These are phyloP conservation scores for Melierax canorus DNA, from an alignment of 2,113 vertebrate species.

Conservation along the genomic window DNA sequence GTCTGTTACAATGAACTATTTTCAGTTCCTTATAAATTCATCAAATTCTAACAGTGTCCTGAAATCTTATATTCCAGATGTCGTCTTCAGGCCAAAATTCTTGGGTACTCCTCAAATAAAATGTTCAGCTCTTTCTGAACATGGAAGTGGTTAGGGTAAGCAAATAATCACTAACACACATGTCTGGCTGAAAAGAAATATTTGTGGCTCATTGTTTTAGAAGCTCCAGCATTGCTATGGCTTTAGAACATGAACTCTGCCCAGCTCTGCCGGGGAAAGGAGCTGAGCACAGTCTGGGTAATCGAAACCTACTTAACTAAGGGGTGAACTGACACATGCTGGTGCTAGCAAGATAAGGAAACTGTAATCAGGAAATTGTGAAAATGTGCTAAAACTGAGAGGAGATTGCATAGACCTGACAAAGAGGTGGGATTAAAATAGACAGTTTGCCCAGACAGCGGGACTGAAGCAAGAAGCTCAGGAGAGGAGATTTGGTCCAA, in stretches of 20 bases:
- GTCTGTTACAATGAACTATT: neutral
- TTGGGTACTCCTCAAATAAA: neutral
- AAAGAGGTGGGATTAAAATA: neutral
- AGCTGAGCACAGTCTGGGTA: neutral
- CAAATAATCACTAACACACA: neutral
- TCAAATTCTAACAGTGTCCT: neutral
- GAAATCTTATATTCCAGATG: neutral
- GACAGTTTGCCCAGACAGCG: neutral
- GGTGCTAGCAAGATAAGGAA: neutral
- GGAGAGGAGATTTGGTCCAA: neutral
- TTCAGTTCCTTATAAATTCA: neutral
- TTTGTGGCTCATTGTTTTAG: neutral
- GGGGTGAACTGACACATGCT: neutral
- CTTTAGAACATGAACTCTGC: neutral
- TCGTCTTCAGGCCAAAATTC: neutral
- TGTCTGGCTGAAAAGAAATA: neutral
- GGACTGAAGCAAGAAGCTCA: neutral
- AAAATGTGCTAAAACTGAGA: neutral
- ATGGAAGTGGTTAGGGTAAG: neutral
- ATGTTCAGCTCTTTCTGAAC: neutral
- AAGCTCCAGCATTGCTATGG: fast-evolving
- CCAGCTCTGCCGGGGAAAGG: neutral
- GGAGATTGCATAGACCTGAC: neutral
- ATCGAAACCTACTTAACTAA: neutral
- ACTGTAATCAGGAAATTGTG: neutral